A percentile compares a stretch with the other conserved stretches of the same genome.
Conservation (phyloP, 2,888 invertebrate genomes). For the Drosophila pseudotalamancana region DNA sequence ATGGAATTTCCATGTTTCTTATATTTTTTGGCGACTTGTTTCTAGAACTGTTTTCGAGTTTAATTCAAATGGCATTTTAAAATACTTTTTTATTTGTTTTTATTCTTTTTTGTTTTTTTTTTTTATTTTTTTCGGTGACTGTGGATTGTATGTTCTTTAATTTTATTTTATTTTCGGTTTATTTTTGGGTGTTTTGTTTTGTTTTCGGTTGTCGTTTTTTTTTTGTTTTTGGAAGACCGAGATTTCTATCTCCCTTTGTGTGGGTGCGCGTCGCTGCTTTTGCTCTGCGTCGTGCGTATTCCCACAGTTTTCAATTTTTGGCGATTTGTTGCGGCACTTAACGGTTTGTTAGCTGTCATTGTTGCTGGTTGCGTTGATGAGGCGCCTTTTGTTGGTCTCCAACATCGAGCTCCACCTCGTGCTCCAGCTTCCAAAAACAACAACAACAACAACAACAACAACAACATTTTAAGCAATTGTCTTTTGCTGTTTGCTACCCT, state of each 20-base stretch:
- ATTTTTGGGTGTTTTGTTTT: neutral
- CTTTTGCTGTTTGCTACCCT: conserved; percentile 18
- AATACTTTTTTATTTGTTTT: conserved; percentile 69
- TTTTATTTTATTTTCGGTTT: conserved; percentile 22
- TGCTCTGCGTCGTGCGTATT: conserved; percentile 47
- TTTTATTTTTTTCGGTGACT: conserved; percentile 62
- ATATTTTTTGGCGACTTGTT: conserved; percentile 5
- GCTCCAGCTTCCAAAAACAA: too few species aligned
- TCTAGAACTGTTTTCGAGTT: conserved; percentile 28
- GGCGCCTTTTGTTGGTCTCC: conserved; percentile 64
- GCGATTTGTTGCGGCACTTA: conserved; percentile 79
- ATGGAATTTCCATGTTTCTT: too few species aligned
- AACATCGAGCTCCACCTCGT: conserved; percentile 6
- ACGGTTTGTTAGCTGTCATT: conserved; percentile 80
- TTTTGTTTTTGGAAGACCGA: conserved; percentile 36
- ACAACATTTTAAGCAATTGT: conserved; percentile 55
- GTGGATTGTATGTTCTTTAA: conserved; percentile 21
- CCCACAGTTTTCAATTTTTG: conserved; percentile 79
- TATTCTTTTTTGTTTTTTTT: conserved; percentile 68
- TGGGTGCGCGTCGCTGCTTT: conserved; percentile 24
- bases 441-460: too few species aligned
- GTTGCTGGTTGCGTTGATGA: conserved; percentile 69
- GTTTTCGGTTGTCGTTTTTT: neutral
- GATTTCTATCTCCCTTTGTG: conserved; percentile 50
- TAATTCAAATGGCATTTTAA: conserved; percentile 67